Evolutionary conservation across 35 echinoderm and acorn worm species (phyloP).

Genomic region (Hemicentrotus pulcherrimus): DNA sequence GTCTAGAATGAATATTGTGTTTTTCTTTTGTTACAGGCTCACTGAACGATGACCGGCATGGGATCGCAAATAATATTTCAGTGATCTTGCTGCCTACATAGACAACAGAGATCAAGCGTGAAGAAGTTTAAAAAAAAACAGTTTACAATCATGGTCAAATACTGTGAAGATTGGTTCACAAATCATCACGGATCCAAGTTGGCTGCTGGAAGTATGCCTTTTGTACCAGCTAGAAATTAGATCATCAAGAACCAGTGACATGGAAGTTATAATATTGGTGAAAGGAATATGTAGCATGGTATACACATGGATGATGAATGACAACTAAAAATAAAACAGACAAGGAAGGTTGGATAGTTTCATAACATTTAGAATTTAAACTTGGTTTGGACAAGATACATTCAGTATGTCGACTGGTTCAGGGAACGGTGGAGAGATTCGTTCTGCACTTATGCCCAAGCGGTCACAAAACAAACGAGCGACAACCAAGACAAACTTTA

Average conservation of each 20-base stretch:
- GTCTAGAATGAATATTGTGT: background rate
- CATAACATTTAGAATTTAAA: background rate
- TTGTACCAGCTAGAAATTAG: background rate
- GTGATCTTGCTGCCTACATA: no score
- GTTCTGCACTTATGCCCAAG: background rate
- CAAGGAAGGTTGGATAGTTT: background rate
- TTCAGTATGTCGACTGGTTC: background rate
- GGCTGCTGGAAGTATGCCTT: background rate
- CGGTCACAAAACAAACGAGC: slow-evolving; percentile 38
- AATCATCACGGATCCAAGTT: background rate
- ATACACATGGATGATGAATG: background rate
- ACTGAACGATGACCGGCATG: background rate
- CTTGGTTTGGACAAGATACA: background rate
- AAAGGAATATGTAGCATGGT: background rate
- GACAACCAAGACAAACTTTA: slow-evolving; percentile 32
- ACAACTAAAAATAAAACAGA: background rate
- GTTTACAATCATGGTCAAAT: no score
- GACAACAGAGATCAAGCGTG: no score
- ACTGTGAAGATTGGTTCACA: background rate
- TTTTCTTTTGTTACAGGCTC: background rate
- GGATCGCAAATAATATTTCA: no score
- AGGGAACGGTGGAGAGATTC: slow-evolving; percentile 28
- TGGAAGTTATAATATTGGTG: background rate
- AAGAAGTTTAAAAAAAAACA: no score
- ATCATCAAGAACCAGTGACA: background rate